phyloP scores from a whole-genome alignment of 2,113 vertebrate species.

The Scytalopus superciliaris region DNA sequence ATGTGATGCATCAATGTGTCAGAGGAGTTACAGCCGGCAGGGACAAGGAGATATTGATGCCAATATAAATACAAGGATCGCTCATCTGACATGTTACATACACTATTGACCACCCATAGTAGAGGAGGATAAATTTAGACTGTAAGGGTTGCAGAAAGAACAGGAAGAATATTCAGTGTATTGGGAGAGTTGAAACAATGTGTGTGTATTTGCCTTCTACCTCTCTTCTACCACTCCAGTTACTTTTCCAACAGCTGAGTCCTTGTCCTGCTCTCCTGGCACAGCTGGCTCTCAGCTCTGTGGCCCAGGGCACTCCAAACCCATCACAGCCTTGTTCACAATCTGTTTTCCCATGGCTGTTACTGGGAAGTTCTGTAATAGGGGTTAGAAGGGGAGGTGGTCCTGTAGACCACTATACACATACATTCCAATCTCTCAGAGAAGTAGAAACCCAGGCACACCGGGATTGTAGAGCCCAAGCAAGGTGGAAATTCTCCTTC shows the following conservation, averaged over 20 bases:
- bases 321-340: accelerated
- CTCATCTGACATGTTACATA: not conserved
- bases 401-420: not conserved
- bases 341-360: not conserved
- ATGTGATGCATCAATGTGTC: no score
- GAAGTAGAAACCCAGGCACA: not conserved
- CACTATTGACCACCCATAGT: not conserved
- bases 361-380: not conserved
- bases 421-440: not conserved
- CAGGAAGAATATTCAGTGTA: not conserved
- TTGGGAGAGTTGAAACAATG: not conserved
- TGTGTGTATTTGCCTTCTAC: not conserved
- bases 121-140: not conserved
- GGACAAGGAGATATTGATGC: not conserved
- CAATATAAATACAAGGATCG: accelerated
- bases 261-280: not conserved
- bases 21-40: not conserved
- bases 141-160: not conserved
- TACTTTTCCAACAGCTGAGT: not conserved
- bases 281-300: not conserved
- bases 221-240: not conserved
- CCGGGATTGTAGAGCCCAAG: not conserved
- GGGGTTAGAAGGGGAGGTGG: not conserved
- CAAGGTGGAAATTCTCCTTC: not conserved
- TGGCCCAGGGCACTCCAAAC: not conserved